phyloP scores from a whole-genome alignment of 2,797 vertebrate species.

The Emydoidea blandingii region DNA sequence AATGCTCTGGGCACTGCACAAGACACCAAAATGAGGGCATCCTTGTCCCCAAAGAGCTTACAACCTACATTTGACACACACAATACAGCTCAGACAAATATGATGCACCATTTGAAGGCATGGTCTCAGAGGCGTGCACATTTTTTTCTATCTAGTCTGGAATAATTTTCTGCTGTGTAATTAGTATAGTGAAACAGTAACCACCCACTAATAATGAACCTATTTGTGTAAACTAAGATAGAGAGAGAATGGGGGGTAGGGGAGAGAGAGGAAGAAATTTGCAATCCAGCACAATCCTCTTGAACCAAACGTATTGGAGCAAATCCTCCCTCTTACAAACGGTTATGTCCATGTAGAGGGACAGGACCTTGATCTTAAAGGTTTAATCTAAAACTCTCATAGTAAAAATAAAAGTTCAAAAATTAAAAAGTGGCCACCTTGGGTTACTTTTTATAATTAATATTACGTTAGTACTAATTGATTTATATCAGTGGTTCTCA shows the following conservation, averaged over 20 bases:
- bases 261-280: background rate
- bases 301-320: background rate
- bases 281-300: background rate
- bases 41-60: background rate
- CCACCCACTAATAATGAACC: background rate
- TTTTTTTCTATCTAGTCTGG: background rate
- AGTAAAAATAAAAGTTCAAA: background rate
- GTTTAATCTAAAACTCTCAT: background rate
- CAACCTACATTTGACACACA: background rate
- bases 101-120: background rate
- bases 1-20: background rate
- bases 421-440: background rate
- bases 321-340: background rate
- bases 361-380: background rate
- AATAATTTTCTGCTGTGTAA: no score
- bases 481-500: background rate
- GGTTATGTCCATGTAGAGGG: background rate
- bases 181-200: background rate
- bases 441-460: background rate
- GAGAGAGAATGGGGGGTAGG: background rate
- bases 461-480: background rate
- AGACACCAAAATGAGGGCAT: background rate
- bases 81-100: background rate
- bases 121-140: background rate
- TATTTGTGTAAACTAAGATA: background rate